phyloP scores from a whole-genome alignment of 2,113 vertebrate species.

The human (Homo sapiens) region GRCh38 chr6:12975001-12975500 shows the following conservation, averaged over 20 bases:
- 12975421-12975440: background rate
- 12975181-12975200: background rate
- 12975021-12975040: background rate
- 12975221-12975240: background rate
- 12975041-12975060: background rate
- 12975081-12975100: fast-evolving
- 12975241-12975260: background rate
- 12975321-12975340: background rate
- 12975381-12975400: background rate
- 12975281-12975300: background rate
- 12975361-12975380: background rate
- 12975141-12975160: background rate
- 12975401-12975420: background rate
- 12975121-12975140: background rate
- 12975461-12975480: conserved; percentile 1
- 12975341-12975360: background rate
- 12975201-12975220: background rate
- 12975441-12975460: background rate
- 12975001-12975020: background rate
- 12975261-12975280: background rate
- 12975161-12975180: background rate
- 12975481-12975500: background rate
- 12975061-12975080: background rate
- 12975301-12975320: background rate
- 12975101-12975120: background rate